Conservation (phyloP, 2,797 vertebrate genomes). For the Taenioides sp. region DNA sequence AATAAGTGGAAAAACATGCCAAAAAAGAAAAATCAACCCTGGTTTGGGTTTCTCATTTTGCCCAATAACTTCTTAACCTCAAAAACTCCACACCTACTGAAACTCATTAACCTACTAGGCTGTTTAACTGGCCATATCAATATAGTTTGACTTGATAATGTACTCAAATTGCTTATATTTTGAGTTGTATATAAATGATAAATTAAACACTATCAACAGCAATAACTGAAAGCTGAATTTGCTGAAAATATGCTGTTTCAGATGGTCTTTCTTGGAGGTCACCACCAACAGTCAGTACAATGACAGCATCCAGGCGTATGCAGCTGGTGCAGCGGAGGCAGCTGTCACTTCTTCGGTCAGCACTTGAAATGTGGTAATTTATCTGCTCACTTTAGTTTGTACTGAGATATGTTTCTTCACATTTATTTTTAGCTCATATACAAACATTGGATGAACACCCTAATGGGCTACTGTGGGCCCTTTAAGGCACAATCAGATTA, state of each 20-base stretch:
- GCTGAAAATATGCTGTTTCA: conserved; percentile 42
- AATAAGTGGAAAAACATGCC: not conserved
- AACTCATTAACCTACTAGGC: too few species aligned
- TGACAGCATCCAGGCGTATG: conserved; percentile 91
- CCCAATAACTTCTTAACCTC: too few species aligned
- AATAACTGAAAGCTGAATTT: not conserved
- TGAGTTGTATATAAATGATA: too few species aligned
- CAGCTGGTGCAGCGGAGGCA: conserved; percentile 88
- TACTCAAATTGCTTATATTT: too few species aligned
- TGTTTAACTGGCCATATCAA: too few species aligned
- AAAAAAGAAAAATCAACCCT: too few species aligned
- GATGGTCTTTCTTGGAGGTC: conserved; percentile 90
- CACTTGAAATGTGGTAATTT: not conserved
- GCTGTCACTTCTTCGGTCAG: conserved; percentile 84
- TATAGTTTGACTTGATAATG: too few species aligned
- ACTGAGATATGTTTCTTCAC: not conserved
- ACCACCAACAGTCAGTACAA: conserved; percentile 80
- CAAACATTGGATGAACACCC: conserved; percentile 96
- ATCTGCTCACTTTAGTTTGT: not conserved
- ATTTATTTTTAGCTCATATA: conserved; percentile 84
- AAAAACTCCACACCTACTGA: too few species aligned
- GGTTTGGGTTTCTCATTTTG: too few species aligned
- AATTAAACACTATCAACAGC: too few species aligned
- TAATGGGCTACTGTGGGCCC: conserved; percentile 89
- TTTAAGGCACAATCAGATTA: conserved; percentile 79